phyloP scores from a whole-genome alignment of 2,113 vertebrate genomes.

The Oostethus manadensis region DNA sequence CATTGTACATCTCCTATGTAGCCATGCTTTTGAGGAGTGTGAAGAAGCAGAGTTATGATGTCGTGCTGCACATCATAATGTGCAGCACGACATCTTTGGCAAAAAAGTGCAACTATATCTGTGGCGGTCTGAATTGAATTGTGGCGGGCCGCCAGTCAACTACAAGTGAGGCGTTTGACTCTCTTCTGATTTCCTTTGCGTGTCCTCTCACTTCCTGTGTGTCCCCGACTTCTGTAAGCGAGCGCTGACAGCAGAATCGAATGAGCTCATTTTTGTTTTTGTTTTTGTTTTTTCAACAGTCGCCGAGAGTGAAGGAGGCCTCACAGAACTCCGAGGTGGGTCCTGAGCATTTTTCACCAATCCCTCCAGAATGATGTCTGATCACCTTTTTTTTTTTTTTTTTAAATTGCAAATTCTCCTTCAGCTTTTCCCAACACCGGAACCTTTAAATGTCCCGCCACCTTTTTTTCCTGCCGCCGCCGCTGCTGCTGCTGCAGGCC shows the following conservation, averaged over 20 bases:
- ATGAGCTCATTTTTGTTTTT: neutral
- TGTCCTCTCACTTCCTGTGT: conserved; percentile 14
- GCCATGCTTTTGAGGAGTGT: too few species aligned
- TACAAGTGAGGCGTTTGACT: conserved; percentile 25
- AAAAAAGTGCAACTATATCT: too few species aligned
- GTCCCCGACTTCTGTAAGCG: too few species aligned
- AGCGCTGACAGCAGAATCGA: neutral
- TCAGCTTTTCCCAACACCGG: conserved; percentile 80
- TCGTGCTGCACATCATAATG: too few species aligned
- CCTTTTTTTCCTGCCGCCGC: conserved; percentile 70
- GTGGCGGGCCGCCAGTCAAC: too few species aligned
- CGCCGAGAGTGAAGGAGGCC: conserved; percentile 92
- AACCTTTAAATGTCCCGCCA: conserved; percentile 72
- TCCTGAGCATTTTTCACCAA: neutral
- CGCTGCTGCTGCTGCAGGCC: conserved; percentile 67
- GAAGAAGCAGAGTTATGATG: too few species aligned
- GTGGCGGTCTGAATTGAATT: too few species aligned
- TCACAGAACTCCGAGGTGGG: conserved; percentile 86
- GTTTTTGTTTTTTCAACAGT: conserved; percentile 66
- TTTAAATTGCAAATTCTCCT: conserved; percentile 2
- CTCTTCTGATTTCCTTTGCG: conserved; percentile 16
- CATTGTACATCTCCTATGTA: too few species aligned
- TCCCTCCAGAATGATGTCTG: neutral
- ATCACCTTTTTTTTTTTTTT: neutral
- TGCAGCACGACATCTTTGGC: too few species aligned